Conservation (phyloP, 2,888 invertebrate species). For the Lasioglossum figueresi region DNA sequence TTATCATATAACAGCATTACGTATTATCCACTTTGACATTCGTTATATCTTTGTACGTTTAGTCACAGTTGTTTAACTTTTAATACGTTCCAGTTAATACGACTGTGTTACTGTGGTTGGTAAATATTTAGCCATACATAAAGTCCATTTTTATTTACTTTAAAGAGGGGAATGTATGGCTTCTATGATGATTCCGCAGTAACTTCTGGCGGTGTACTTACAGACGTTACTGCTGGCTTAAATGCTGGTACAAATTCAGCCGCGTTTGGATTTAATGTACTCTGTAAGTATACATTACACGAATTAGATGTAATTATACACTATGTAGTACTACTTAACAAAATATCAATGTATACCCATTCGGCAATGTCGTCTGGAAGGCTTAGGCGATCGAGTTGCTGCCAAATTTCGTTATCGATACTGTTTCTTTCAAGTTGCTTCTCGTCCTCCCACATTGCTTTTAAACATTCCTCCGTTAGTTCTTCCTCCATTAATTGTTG, state of each 20-base stretch:
- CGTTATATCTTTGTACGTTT: slow-evolving; percentile 71
- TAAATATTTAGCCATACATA: slow-evolving; percentile 71
- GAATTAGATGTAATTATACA: neutral
- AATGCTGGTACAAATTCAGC: slow-evolving; percentile 91
- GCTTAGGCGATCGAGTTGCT: slow-evolving; percentile 79
- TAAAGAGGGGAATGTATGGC: slow-evolving; percentile 66
- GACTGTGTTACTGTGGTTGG: slow-evolving; percentile 71
- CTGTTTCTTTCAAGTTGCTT: slow-evolving; percentile 82
- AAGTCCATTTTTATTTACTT: slow-evolving; percentile 70
- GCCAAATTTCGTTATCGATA: slow-evolving; percentile 80
- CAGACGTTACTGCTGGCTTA: slow-evolving; percentile 70
- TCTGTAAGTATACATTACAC: slow-evolving; percentile 85
- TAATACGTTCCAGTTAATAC: slow-evolving; percentile 74
- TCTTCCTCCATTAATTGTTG: slow-evolving; percentile 94
- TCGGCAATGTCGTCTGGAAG: slow-evolving; percentile 82
- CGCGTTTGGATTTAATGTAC: slow-evolving; percentile 93
- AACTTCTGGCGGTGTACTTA: slow-evolving; percentile 78
- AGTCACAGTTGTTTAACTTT: slow-evolving; percentile 74
- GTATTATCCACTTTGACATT: slow-evolving; percentile 64
- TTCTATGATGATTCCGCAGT: slow-evolving; percentile 81
- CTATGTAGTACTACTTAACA: neutral
- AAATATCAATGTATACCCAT: slow-evolving; percentile 71
- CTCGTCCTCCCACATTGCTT: slow-evolving; percentile 93
- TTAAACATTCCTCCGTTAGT: slow-evolving; percentile 94
- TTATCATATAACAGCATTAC: slow-evolving; percentile 63